Conservation (phyloP, 2,797 vertebrate genomes). For the Liasis olivaceus region DNA sequence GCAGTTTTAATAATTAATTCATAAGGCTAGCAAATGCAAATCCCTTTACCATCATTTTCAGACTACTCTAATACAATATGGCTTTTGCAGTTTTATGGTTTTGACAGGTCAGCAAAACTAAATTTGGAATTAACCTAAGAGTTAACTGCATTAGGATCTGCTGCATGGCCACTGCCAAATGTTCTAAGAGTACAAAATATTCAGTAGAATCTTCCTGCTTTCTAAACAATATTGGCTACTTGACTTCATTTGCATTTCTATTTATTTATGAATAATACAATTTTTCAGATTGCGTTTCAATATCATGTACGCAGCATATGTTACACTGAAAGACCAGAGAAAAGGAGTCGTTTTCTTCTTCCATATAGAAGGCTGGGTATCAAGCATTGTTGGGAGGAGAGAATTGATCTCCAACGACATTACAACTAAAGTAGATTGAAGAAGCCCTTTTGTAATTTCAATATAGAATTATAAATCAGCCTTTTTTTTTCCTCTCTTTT, state of each 20-base stretch:
- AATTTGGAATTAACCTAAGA: slow-evolving; percentile 59
- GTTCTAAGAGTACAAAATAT: neutral
- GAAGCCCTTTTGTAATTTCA: neutral
- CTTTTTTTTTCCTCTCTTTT: too few relatives aligned
- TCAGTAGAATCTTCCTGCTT: neutral
- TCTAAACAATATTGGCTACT: neutral
- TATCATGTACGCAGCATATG: neutral
- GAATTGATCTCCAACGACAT: neutral
- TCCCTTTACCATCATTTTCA: slow-evolving; percentile 29
- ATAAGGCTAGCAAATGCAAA: slow-evolving; percentile 33
- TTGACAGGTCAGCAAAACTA: slow-evolving; percentile 52
- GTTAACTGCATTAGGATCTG: slow-evolving; percentile 61
- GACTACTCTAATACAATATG: slow-evolving; percentile 37
- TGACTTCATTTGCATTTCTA: neutral
- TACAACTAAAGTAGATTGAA: neutral
- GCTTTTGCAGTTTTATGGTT: slow-evolving; percentile 33
- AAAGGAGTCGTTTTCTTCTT: neutral
- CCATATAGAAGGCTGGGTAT: neutral
- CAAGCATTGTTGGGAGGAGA: neutral
- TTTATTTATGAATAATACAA: neutral
- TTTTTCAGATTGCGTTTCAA: neutral
- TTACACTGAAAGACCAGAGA: neutral
- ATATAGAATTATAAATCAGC: neutral
- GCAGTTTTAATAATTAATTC: slow-evolving; percentile 47
- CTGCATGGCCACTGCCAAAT: slow-evolving; percentile 4